Conservation (phyloP, 1,140 invertebrate species). For the Odontomachus brunneus region DNA sequence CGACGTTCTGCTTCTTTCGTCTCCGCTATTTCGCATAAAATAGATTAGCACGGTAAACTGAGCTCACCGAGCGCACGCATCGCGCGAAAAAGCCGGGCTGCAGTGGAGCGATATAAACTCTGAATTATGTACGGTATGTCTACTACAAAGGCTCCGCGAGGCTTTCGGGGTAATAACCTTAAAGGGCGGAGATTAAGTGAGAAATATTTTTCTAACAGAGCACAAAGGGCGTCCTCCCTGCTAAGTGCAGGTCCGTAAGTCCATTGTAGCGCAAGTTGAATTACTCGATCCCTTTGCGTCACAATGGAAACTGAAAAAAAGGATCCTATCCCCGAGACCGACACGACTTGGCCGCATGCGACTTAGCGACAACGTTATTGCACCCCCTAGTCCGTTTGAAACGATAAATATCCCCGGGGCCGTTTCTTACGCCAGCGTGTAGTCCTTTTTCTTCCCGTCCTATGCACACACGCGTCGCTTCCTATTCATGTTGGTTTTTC, state of each 20-base stretch:
- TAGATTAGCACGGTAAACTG: neutral
- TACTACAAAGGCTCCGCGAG: neutral
- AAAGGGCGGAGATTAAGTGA: constrained; percentile 41
- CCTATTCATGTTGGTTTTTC: too few species aligned
- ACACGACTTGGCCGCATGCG: constrained; percentile 7
- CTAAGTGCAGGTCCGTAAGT: constrained; percentile 33
- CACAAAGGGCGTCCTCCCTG: neutral
- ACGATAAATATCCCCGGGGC: too few species aligned
- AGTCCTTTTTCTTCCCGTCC: too few species aligned
- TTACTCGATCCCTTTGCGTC: constrained; percentile 22
- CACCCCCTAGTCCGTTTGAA: neutral
- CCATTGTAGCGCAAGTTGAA: constrained; percentile 32
- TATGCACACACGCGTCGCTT: too few species aligned
- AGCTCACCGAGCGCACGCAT: neutral
- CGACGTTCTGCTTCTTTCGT: neutral
- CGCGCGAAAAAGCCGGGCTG: neutral
- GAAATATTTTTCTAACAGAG: constrained; percentile 43
- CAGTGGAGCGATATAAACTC: constrained; percentile 12
- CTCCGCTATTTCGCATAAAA: constrained; percentile 29
- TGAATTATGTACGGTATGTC: constrained; percentile 27
- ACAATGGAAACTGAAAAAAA: constrained; percentile 34
- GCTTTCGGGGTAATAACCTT: constrained; percentile 21
- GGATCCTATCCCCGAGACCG: neutral
- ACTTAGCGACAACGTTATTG: neutral
- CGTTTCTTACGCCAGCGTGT: too few species aligned